phyloP scores from a whole-genome alignment of 2,888 invertebrate genomes.

The Hirtodrosophila duncani region DNA sequence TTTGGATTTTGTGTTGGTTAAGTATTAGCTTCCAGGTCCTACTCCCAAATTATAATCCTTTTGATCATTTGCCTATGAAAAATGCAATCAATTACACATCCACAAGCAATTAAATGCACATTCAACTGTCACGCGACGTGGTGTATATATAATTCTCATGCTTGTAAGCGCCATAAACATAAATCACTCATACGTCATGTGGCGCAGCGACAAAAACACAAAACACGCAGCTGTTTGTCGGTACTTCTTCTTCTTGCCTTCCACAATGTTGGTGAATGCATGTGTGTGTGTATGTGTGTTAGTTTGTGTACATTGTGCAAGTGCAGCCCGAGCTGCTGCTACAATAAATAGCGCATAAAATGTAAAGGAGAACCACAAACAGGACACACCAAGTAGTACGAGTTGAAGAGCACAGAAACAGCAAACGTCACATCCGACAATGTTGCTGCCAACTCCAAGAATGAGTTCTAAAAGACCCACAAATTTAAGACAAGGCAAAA shows the following conservation, averaged over 20 bases:
- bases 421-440: constrained; percentile 37
- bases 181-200: constrained; percentile 69
- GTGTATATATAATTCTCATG: constrained; percentile 44
- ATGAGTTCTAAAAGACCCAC: not conserved
- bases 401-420: too few species aligned
- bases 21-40: too few species aligned
- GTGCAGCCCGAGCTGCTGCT: constrained; percentile 1
- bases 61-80: too few species aligned
- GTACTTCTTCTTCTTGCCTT: constrained; percentile 17
- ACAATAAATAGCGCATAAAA: constrained; percentile 58
- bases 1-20: too few species aligned
- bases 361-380: constrained; percentile 40
- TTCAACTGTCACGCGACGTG: constrained; percentile 38
- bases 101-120: constrained; percentile 54
- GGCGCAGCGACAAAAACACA: constrained; percentile 37
- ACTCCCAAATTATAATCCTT: too few species aligned
- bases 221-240: constrained; percentile 36
- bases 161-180: constrained; percentile 41
- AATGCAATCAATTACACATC: constrained; percentile 45
- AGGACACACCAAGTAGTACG: constrained; percentile 15
- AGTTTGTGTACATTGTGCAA: constrained; percentile 4
- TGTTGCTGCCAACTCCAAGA: constrained; percentile 28
- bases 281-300: not conserved
- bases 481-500: constrained; percentile 11
- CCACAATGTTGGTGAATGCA: constrained; percentile 49